These are phyloP conservation scores for Smutsia temminckii DNA, from an alignment of 2,797 vertebrate species.

Conservation along the genomic window DNA sequence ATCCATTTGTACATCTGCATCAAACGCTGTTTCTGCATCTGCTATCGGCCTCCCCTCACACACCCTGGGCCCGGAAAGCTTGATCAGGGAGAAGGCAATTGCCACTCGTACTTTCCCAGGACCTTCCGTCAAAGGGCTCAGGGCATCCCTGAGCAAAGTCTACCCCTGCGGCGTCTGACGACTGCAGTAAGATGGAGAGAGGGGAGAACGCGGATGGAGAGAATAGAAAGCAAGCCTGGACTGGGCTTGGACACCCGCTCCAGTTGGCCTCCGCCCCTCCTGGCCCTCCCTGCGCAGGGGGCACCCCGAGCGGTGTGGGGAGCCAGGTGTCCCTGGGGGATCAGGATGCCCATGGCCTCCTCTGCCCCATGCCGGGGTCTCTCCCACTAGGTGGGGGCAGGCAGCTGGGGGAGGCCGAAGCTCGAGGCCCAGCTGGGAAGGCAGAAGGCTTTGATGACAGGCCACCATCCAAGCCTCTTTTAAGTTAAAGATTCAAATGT, in stretches of 20 bases:
- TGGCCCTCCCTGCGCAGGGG: not conserved
- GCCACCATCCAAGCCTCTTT: not conserved
- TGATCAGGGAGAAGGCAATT: not conserved
- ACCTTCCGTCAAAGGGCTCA: not conserved
- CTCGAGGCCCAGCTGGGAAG: not conserved
- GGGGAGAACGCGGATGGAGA: not conserved
- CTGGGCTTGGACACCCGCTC: not conserved
- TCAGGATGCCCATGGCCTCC: not conserved
- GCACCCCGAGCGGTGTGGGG: accelerated
- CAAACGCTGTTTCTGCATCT: not conserved
- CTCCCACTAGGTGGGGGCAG: not conserved
- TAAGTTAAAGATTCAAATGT: not conserved
- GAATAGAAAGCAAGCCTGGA: not conserved
- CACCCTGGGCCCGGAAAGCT: not conserved
- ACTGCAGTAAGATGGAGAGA: not conserved
- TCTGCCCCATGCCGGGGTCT: accelerated
- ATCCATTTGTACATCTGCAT: not conserved
- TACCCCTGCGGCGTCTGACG: not conserved
- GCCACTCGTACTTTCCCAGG: not conserved
- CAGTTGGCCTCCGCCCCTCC: accelerated
- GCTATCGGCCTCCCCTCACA: not conserved
- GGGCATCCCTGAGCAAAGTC: not conserved
- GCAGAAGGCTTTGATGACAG: not conserved
- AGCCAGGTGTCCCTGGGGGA: not conserved
- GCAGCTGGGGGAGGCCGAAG: not conserved